Base-by-base conservation (phyloP, 2,113 vertebrate species). In the Morone chrysops region DNA sequence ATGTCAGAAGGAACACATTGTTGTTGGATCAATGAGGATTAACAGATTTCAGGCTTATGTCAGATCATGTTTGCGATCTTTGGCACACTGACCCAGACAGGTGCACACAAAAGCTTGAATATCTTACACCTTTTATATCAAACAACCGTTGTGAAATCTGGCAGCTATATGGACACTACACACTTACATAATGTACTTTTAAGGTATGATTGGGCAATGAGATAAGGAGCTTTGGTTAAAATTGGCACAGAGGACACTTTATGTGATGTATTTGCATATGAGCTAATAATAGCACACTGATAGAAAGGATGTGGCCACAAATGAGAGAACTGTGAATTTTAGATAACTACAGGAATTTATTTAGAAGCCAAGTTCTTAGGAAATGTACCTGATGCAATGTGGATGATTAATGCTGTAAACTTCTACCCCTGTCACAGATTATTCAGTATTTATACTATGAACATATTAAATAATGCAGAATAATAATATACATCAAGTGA, bases 141-240 rank as follows among this genome's bases (percentile, higher is more conserved):
- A n/a, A 53, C n/a, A n/a, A 13, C 38, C 31, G 13, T 62, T 54
- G 3, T 38, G 56, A 1, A 75, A 60, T 41, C 16, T 8, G 54
- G 38, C 47, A 62, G 18, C 6, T 51, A 2, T 9, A 3, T 38
- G 13, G 1, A 57, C 16, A 45, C 14, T 13, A 5, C 67, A 54
- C 43, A n/a, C 11, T 45, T 38, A 43, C 6, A 43, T 31, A 4
- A 48, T 18, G 6, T 2, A 22, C 16, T 50, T 5, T 66, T 20
- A 51, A 16, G 20, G 9, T 40, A 41, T 20, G 3, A 25, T 51
- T 67, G n/a, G 45, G 22, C 45, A 18, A 25, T 78, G 2, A 79
- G 48, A 78, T 83, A 83, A 73, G 43, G 6, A 12, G 20, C 14
- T 65, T 66, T 51, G 53, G 14, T 57, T 47, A 40, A 61, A 45